Percentiles rank a stretch among this genome's conserved stretches.
These are phyloP conservation scores for Triplophysa bombifrons DNA, from an alignment of 2,797 vertebrate species.

Conservation along the genomic window DNA sequence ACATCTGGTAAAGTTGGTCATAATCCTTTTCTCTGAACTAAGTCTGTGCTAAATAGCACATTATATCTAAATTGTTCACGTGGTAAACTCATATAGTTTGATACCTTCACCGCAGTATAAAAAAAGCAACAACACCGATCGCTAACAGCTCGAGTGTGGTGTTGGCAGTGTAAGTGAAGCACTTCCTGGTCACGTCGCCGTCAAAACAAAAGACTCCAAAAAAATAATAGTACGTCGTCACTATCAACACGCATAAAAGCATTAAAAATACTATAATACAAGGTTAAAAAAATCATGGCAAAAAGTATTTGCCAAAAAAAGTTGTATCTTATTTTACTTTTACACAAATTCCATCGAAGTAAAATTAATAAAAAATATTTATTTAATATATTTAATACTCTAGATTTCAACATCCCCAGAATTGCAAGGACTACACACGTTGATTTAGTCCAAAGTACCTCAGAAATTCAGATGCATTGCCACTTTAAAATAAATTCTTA, in stretches of 20 bases:
- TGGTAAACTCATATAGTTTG: not conserved
- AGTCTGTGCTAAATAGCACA: not conserved
- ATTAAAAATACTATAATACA: not conserved
- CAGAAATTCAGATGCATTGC: too few relatives aligned
- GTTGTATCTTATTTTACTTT: too few relatives aligned
- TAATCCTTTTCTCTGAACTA: not conserved
- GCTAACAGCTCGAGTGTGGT: constrained; percentile 14
- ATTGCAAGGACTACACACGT: too few relatives aligned
- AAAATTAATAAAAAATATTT: too few relatives aligned
- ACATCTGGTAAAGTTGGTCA: not conserved
- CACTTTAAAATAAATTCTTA: too few relatives aligned
- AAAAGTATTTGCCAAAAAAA: too few relatives aligned
- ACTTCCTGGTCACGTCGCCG: constrained; percentile 29
- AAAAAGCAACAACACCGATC: not conserved
- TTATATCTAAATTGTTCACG: not conserved
- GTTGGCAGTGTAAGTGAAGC: constrained; percentile 26
- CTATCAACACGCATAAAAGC: not conserved
- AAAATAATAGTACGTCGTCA: too few relatives aligned
- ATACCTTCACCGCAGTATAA: not conserved
- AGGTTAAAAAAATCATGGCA: too few relatives aligned
- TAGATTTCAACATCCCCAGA: too few relatives aligned
- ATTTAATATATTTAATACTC: too few relatives aligned
- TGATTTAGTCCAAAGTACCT: too few relatives aligned
- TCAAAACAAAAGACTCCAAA: constrained; percentile 50
- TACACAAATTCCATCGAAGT: too few relatives aligned